Percentiles rank a stretch among this genome's conserved stretches.
phyloP scores from a whole-genome alignment of 2,888 invertebrate species.

The Cheilosia soror region DNA sequence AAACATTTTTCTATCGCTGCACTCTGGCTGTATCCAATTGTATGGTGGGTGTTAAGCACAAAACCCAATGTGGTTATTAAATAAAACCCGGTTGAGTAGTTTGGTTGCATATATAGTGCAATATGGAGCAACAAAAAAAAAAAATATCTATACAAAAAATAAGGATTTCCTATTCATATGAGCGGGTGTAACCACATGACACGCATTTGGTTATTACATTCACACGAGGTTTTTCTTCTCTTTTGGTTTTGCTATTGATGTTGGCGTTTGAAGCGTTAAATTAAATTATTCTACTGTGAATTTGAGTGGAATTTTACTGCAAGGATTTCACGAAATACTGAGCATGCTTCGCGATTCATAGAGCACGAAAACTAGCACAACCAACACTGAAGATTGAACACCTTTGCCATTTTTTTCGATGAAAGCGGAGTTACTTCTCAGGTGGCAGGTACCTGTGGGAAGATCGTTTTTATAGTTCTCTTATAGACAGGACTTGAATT shows the following conservation, averaged over 20 bases:
- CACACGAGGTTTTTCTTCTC: not conserved
- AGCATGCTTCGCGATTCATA: no score
- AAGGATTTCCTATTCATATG: conserved; percentile 28
- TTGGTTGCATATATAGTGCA: conserved; percentile 22
- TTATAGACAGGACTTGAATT: not conserved
- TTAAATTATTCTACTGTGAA: conserved; percentile 42
- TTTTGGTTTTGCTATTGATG: conserved; percentile 6
- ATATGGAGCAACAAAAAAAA: not conserved
- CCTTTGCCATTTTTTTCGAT: no score
- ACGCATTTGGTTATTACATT: conserved; percentile 49
- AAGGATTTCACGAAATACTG: no score
- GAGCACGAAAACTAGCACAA: no score
- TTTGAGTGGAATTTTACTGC: not conserved
- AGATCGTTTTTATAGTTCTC: no score
- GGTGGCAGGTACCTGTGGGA: no score
- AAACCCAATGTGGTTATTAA: conserved; percentile 70
- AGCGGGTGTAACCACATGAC: conserved; percentile 56
- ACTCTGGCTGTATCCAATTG: not conserved
- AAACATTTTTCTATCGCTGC: conserved; percentile 65
- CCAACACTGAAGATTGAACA: no score
- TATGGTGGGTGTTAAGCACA: conserved; percentile 33
- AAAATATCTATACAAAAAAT: not conserved
- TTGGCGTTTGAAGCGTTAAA: conserved; percentile 35
- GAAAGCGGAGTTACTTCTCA: no score
- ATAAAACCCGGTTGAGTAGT: conserved; percentile 65